Evolutionary conservation across 2,888 invertebrate genomes (phyloP).

Genomic region (Hirtodrosophila confusa): DNA sequence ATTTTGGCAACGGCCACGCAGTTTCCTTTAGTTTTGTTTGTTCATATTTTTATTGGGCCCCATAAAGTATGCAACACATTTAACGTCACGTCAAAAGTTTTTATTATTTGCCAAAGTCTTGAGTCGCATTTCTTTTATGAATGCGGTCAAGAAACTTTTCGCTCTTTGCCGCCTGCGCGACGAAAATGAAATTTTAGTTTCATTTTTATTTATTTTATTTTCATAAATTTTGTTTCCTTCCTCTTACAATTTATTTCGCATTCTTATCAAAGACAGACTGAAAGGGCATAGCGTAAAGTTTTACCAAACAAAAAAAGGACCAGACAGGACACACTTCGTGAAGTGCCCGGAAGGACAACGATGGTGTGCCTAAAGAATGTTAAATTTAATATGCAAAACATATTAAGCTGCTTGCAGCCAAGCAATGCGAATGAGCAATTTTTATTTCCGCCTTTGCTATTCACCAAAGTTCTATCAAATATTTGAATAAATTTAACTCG

Average conservation of each 20-base stretch:
- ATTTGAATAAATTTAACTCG: conserved; percentile 30
- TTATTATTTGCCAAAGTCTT: conserved; percentile 62
- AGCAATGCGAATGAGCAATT: background rate
- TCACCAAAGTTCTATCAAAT: conserved; percentile 23
- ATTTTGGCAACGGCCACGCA: conserved; percentile 8
- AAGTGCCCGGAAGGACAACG: conserved; percentile 29
- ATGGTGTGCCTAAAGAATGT: conserved; percentile 38
- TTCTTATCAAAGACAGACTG: conserved; percentile 59
- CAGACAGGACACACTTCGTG: conserved; percentile 45
- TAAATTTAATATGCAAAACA: conserved; percentile 60
- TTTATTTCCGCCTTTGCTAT: background rate
- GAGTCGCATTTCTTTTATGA: conserved; percentile 47
- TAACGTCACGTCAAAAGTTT: conserved; percentile 41
- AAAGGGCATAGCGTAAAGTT: conserved; percentile 34
- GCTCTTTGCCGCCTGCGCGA: conserved; percentile 20
- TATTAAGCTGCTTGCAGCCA: conserved; percentile 51
- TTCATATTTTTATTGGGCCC: conserved; percentile 11
- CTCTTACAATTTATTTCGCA: conserved; percentile 58
- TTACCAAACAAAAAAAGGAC: conserved; percentile 31
- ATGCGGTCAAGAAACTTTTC: conserved; percentile 51
- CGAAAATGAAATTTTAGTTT: conserved; percentile 60
- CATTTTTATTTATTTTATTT: conserved; percentile 62
- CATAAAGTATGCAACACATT: conserved; percentile 37
- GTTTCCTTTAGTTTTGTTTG: conserved; percentile 7
- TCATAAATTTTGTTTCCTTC: conserved; percentile 61